Base-by-base conservation (phyloP, 1,140 invertebrate species). In the Aphelenchoides besseyi region DNA sequence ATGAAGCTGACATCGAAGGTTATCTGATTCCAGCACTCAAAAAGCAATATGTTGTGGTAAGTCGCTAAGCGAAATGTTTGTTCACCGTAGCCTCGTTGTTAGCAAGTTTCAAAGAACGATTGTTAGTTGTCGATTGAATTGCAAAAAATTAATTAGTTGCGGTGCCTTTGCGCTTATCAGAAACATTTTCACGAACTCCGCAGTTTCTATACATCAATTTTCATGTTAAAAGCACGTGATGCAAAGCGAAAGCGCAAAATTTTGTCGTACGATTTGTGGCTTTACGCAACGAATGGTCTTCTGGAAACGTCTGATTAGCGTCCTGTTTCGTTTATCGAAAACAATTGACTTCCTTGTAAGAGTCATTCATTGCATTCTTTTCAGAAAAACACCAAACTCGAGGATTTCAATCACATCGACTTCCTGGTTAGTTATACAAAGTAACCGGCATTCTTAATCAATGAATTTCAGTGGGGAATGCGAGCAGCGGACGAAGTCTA, bases 381-480 rank as follows among this genome's bases (percentile, higher is more conserved):
- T 37, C 3, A 66, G 63, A 33, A 29, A 12, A 66, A 66, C 3
- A 16, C 12, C 36, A 33, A 66, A 1, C 30, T 70, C 9, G 30
- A 16, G 5, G 72, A 77, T 37, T 77, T 71, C 55, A 77, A 77
- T 64, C 76, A 77, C 59, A n/a, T 68, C 1, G 76, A 77, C 36
- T 77, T 74, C 55, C 55, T 59, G n/a, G 62, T 74, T 16, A n/a
- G n/a, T n/a, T n/a, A n/a, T n/a, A n/a, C n/a, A n/a, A n/a, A n/a
- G n/a, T n/a, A n/a, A n/a, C n/a, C n/a, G n/a, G n/a, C n/a, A n/a
- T n/a, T n/a, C n/a, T n/a, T n/a, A n/a, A n/a, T n/a, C n/a, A n/a
- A n/a, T n/a, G n/a, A n/a, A n/a, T n/a, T n/a, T n/a, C n/a, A n/a
- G n/a, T 73, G 55, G 30, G 76, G 76, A 1, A 57, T 77, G 12